phyloP scores from a whole-genome alignment of 2,113 vertebrate genomes.

The Zosterops hypoxanthus region DNA sequence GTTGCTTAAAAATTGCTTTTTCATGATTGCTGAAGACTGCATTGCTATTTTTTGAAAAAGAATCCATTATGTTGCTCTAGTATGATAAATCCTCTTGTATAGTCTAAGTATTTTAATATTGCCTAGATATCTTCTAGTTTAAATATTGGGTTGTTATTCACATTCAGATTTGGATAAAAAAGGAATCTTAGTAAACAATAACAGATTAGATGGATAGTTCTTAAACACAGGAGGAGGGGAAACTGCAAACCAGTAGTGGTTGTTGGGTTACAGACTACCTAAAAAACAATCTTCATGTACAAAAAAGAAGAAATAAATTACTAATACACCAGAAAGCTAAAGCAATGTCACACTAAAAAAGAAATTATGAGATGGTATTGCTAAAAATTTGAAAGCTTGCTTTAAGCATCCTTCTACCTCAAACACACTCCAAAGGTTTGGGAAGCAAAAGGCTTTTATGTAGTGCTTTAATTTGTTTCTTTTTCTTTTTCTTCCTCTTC shows the following conservation, averaged over 20 bases:
- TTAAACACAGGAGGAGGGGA: neutral
- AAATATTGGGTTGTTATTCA: neutral
- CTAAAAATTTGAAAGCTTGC: constrained; percentile 49
- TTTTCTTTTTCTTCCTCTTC: constrained; percentile 55
- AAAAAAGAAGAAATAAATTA: neutral
- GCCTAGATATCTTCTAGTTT: neutral
- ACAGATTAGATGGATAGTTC: neutral
- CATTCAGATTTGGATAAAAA: neutral
- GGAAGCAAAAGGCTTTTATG: constrained; percentile 55
- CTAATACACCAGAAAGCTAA: neutral
- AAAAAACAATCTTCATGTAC: neutral
- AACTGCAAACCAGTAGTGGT: neutral
- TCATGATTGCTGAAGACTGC: neutral
- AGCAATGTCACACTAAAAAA: constrained; percentile 8
- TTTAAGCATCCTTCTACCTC: constrained; percentile 49
- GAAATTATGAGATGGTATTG: neutral
- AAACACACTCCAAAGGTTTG: constrained; percentile 51
- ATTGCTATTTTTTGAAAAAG: neutral
- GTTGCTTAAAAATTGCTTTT: neutral
- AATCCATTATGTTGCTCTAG: neutral
- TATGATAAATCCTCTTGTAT: neutral
- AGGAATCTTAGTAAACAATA: neutral
- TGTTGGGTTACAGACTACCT: neutral
- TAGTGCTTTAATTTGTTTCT: constrained; percentile 69
- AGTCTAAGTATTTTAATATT: neutral